Conservation (phyloP, 2,113 vertebrate species). For the Barbus barbus region DNA sequence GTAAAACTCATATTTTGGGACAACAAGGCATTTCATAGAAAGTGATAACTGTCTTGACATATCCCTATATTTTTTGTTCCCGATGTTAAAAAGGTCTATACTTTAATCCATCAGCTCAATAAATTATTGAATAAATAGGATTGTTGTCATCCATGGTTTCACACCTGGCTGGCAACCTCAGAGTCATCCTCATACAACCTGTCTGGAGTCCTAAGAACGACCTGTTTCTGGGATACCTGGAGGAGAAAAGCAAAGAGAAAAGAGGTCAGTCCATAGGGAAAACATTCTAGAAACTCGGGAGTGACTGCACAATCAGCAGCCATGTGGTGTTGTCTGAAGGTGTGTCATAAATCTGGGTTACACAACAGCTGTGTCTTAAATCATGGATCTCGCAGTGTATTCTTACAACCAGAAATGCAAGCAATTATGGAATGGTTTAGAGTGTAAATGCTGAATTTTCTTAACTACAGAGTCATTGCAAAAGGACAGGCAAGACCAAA, state of each 20-base stretch:
- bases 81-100: neutral
- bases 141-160: conserved; percentile 43
- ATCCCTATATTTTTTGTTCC: neutral
- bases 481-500: neutral
- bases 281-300: conserved; percentile 4
- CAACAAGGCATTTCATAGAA: conserved; percentile 21
- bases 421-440: neutral
- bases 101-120: conserved; percentile 56
- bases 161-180: conserved; percentile 82
- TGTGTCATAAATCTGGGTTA: conserved; percentile 31
- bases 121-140: conserved; percentile 69
- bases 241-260: conserved; percentile 11
- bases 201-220: conserved; percentile 71
- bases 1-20: conserved; percentile 25
- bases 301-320: conserved; percentile 31
- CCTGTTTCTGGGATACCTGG: conserved; percentile 71
- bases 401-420: neutral
- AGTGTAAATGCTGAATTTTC: neutral
- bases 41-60: neutral
- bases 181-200: conserved; percentile 78
- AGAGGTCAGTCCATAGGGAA: conserved; percentile 11
- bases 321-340: conserved; percentile 46
- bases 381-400: neutral
- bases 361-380: conserved; percentile 35
- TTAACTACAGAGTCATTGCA: neutral